Evolutionary conservation across 2,113 vertebrate genomes (phyloP).

Genomic region (Petromus typicus): DNA sequence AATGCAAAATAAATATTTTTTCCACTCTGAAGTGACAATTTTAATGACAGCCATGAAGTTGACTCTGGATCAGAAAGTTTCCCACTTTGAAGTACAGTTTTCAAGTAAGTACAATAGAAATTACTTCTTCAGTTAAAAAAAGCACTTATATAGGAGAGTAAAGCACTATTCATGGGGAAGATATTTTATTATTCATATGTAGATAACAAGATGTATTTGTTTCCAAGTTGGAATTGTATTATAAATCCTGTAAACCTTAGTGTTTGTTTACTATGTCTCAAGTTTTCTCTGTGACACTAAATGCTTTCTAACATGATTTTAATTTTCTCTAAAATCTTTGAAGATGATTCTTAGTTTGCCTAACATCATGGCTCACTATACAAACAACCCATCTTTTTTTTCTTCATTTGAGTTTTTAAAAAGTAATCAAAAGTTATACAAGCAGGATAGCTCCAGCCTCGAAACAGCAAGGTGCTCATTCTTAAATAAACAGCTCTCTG

Average conservation of each 20-base stretch:
- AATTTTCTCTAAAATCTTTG: slow-evolving; percentile 8
- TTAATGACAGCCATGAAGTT: background rate
- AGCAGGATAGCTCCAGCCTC: background rate
- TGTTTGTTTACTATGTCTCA: background rate
- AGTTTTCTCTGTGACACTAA: background rate
- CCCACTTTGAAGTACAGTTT: background rate
- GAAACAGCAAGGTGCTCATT: background rate
- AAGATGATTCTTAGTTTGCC: background rate
- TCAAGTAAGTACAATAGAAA: background rate
- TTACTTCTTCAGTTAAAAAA: background rate
- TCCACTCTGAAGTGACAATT: background rate
- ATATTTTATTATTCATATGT: background rate
- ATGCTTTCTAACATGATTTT: background rate
- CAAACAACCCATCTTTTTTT: background rate
- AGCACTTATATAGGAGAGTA: background rate
- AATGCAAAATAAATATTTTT: slow-evolving; percentile 1
- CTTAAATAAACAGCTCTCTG: background rate
- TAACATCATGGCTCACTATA: background rate
- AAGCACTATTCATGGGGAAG: background rate
- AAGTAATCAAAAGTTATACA: background rate
- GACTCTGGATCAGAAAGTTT: slow-evolving; percentile 1
- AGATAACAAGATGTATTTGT: background rate
- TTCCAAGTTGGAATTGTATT: background rate
- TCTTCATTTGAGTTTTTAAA: background rate
- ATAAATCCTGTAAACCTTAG: background rate